These are phyloP conservation scores for Drosophila hydei DNA, from an alignment of 1,140 invertebrate species.

Conservation along the genomic window DNA sequence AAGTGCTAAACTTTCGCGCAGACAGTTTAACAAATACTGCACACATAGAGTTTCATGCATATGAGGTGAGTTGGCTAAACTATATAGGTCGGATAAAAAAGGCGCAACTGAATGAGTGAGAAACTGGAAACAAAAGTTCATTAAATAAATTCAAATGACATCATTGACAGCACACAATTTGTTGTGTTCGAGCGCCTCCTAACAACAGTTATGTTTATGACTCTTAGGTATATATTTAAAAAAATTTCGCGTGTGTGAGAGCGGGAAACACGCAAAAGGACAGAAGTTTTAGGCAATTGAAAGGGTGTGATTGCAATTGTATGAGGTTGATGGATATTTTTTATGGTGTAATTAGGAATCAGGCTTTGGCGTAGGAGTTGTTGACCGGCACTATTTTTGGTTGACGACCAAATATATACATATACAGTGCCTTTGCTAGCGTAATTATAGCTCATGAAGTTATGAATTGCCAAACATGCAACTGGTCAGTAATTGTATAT, in stretches of 20 bases:
- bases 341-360: slow-evolving; percentile 33
- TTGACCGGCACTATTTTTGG: slow-evolving; percentile 62
- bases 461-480: slow-evolving; percentile 51
- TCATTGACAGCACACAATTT: slow-evolving; percentile 55
- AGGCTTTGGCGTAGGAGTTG: slow-evolving; percentile 31
- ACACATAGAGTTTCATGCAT: background rate
- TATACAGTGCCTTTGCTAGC: slow-evolving; percentile 48
- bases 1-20: slow-evolving; percentile 1
- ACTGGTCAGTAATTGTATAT: slow-evolving; percentile 52
- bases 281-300: slow-evolving; percentile 24
- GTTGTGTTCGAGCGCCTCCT: slow-evolving; percentile 37
- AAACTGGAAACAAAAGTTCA: slow-evolving; percentile 34
- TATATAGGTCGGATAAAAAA: background rate
- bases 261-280: slow-evolving; percentile 68
- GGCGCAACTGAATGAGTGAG: background rate
- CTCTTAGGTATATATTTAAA: slow-evolving; percentile 63
- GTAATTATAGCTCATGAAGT: slow-evolving; percentile 53
- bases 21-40: background rate
- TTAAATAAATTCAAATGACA: slow-evolving; percentile 73
- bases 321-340: slow-evolving; percentile 1
- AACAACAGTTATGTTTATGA: slow-evolving; percentile 41
- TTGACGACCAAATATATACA: slow-evolving; percentile 49
- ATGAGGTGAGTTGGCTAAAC: slow-evolving; percentile 14
- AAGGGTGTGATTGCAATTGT: slow-evolving; percentile 17
- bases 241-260: slow-evolving; percentile 53